A percentile compares a stretch with the other conserved stretches of the same genome.
Evolutionary conservation across 2,888 invertebrate species (phyloP).

Genomic region (Drosophila pseudotalamancana): DNA sequence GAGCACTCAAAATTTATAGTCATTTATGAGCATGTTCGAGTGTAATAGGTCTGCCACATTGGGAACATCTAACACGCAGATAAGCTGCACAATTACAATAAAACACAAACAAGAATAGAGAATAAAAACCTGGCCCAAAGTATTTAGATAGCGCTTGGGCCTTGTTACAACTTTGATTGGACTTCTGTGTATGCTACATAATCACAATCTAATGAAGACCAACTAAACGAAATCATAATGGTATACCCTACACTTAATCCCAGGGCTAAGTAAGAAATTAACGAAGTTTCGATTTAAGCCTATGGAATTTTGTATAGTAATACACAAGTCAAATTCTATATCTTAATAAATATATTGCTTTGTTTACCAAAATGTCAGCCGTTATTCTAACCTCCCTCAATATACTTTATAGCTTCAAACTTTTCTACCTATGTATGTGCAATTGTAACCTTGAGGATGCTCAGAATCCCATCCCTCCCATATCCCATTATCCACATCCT

Average conservation of each 20-base stretch:
- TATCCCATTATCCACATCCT: no score
- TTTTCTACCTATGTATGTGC: conserved; percentile 21
- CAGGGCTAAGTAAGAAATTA: no score
- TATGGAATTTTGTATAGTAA: no score
- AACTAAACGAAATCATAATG: neutral
- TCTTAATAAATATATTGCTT: no score
- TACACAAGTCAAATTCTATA: no score
- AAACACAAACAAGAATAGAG: conserved; percentile 3
- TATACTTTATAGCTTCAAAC: neutral
- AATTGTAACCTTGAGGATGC: conserved; percentile 55
- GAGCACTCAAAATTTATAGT: conserved; percentile 42
- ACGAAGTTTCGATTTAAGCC: no score
- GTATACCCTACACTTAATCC: neutral
- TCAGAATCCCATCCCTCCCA: no score
- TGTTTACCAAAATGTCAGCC: neutral
- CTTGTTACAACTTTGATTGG: conserved; percentile 37
- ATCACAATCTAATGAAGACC: neutral
- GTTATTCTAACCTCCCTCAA: neutral
- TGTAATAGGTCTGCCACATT: conserved; percentile 48
- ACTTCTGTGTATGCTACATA: conserved; percentile 26
- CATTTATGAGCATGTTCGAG: conserved; percentile 33
- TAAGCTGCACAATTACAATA: conserved; percentile 64
- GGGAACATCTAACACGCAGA: conserved; percentile 61
- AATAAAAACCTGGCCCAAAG: conserved; percentile 22
- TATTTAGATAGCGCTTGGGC: conserved; percentile 26